Base-by-base conservation (phyloP, 92 coral and sea anemone genomes). In the Palythoa grandiflora region DNA sequence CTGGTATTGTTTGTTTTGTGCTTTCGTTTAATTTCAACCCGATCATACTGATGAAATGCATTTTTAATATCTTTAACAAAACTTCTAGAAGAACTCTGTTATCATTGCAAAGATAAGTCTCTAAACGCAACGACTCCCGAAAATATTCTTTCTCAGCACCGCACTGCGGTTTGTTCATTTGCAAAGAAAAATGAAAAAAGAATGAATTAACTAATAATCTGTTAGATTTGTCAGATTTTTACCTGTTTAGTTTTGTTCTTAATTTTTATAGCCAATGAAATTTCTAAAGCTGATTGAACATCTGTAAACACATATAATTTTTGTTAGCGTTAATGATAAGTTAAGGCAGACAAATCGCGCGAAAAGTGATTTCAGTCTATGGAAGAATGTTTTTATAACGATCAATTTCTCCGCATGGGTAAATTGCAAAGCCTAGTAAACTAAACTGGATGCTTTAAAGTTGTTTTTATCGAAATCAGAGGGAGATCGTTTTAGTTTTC, bases 401-500 rank as follows among this genome's bases (percentile, higher is more conserved):
- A 35, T 21, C 61, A 53, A 20, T 15, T 28, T 54, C 28, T 54
- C 68, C 9, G 14, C 80, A 52, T 50, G 2, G 44, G 65, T 15
- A 5, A 47, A 52, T 52, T 47, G 39, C 48, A 54, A 54, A 9
- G 10, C 4, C 17, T 11, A 53, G 68, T 77, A 28, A 47, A 15
- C 16, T 28, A 28, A 44, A 66, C 59, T 81, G 14, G 86, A 65
- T 81, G 15, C 9, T 15, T 44, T 65, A 60, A 39, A 39, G 73
- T 65, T 81, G 73, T 12, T 63, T 28, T 81, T 38, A 81, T 66
- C 20, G 61, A 47, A 66, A 40, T 48, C 73, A 66, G 57, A 53
- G 74, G 86, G 86, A 17, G 55, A 81, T 47, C 17, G 37, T 20
- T 60, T 81, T 38, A 9, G 35, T 35, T 81, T 81, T 68, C 52